These are phyloP conservation scores for Mesocentrotus franciscanus DNA, from an alignment of 53 echinoderm and acorn worm species.

Conservation along the genomic window DNA sequence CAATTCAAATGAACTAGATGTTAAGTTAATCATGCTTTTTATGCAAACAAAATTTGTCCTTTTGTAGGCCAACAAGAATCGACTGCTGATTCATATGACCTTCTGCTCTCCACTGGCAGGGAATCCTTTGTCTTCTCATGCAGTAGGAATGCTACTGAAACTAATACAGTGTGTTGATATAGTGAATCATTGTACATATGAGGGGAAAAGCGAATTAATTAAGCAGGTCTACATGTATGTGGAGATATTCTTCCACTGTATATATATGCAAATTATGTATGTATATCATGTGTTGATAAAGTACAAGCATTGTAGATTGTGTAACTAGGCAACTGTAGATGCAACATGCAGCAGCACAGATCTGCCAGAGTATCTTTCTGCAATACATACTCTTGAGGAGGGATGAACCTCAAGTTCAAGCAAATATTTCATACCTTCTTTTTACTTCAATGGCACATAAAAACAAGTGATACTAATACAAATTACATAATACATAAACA, in stretches of 20 bases:
- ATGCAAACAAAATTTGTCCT: background rate
- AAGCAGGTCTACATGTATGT: background rate
- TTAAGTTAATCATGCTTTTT: background rate
- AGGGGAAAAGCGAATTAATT: background rate
- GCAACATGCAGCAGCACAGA: too few relatives aligned
- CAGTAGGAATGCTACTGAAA: conserved; percentile 11
- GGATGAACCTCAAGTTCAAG: too few relatives aligned
- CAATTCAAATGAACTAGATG: background rate
- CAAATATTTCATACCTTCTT: too few relatives aligned
- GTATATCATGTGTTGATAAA: background rate
- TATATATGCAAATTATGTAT: background rate
- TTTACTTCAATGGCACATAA: too few relatives aligned
- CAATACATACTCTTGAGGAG: too few relatives aligned
- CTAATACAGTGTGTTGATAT: background rate
- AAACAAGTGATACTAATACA: too few relatives aligned
- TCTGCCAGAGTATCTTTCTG: too few relatives aligned
- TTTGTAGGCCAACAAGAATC: background rate
- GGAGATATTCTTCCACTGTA: background rate
- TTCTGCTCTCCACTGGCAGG: background rate
- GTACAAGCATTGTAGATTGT: too few relatives aligned
- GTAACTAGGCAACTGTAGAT: too few relatives aligned
- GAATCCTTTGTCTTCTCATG: conserved; percentile 22
- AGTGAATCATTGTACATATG: conserved; percentile 20
- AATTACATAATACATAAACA: too few relatives aligned
- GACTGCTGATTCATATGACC: background rate